Evolutionary conservation across 2,888 invertebrate genomes (phyloP).

Genomic region (Enchytraeus crypticus): DNA sequence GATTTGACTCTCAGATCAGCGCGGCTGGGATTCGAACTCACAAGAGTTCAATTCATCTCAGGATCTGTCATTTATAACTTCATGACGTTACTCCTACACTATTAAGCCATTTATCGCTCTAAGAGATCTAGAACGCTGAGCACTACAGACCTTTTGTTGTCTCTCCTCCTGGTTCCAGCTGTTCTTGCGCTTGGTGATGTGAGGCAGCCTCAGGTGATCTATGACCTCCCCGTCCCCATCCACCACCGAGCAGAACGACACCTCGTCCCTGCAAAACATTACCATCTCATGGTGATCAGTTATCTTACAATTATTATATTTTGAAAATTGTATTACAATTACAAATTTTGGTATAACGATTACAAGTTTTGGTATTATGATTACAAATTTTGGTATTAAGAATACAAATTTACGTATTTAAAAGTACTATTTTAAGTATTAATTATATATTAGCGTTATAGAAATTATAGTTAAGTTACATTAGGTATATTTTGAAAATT

Average conservation of each 20-base stretch:
- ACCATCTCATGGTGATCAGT: neutral
- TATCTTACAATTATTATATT: neutral
- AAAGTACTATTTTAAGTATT: too few species aligned
- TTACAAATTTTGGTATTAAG: neutral
- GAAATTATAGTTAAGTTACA: neutral
- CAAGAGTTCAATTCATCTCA: too few species aligned
- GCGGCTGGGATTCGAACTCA: too few species aligned
- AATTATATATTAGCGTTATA: too few species aligned
- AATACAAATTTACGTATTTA: too few species aligned
- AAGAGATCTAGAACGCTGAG: too few species aligned
- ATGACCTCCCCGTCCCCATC: slow-evolving; percentile 83
- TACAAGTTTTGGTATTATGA: too few species aligned
- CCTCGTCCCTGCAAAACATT: slow-evolving; percentile 51
- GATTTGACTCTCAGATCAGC: too few species aligned
- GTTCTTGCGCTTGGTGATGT: slow-evolving; percentile 73
- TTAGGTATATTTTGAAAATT: neutral
- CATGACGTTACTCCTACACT: too few species aligned
- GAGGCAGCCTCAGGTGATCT: slow-evolving; percentile 76
- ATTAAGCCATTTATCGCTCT: too few species aligned
- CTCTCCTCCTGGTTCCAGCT: slow-evolving; percentile 63
- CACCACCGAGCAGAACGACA: slow-evolving; percentile 75
- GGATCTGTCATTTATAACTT: too few species aligned
- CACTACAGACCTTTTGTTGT: slow-evolving; percentile 30
- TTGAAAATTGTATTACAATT: neutral
- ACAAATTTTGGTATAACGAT: neutral